phyloP scores from a whole-genome alignment of 1,140 invertebrate species.

The Drosophila ambigua region DNA sequence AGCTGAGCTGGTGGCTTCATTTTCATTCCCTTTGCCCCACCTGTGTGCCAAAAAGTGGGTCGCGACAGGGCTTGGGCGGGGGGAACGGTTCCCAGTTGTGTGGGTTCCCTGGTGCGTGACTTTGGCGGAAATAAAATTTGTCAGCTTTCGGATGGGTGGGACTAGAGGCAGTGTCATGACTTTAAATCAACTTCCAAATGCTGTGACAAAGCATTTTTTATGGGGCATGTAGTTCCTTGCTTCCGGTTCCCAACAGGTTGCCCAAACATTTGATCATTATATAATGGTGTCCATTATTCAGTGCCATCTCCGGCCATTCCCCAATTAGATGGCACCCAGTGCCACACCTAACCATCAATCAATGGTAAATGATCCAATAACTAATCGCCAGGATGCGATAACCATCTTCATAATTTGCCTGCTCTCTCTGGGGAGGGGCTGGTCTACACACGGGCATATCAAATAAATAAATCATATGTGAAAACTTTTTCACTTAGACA shows the following conservation, averaged over 20 bases:
- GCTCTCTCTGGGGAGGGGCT: not conserved
- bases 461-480: conserved; percentile 77
- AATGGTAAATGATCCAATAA: conserved; percentile 46
- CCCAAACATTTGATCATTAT: conserved; percentile 46
- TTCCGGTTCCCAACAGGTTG: conserved; percentile 34
- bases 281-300: conserved; percentile 44
- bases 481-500: conserved; percentile 77
- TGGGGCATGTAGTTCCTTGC: conserved; percentile 5
- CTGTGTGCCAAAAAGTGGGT: conserved; percentile 55
- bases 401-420: conserved; percentile 47
- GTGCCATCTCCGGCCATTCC: conserved; percentile 7
- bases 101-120: conserved; percentile 77
- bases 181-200: conserved; percentile 71
- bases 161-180: conserved; percentile 36
- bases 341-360: conserved; percentile 47
- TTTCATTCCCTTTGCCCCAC: not conserved
- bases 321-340: conserved; percentile 36
- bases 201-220: conserved; percentile 24
- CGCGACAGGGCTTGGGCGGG: conserved; percentile 8
- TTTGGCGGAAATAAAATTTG: conserved; percentile 77
- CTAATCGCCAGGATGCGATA: conserved; percentile 67
- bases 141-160: conserved; percentile 47
- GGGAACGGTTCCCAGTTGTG: conserved; percentile 3
- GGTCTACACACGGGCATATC: conserved; percentile 34
- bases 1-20: not conserved